Evolutionary conservation across 2,888 invertebrate species (phyloP).

Genomic region (Gortyna flavago): DNA sequence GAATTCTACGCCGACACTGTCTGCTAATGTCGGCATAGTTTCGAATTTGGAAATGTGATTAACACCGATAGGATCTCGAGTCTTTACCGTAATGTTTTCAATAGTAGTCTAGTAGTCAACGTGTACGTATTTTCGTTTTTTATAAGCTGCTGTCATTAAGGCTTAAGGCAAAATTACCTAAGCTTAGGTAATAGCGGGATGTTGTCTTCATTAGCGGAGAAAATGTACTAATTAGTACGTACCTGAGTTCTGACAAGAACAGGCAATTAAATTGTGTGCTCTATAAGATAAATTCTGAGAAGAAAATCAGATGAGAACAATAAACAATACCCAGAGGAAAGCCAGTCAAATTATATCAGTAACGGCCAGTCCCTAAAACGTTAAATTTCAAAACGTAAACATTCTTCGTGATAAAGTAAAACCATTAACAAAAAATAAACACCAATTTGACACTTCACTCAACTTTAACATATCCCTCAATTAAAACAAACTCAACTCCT

Average conservation of each 20-base stretch:
- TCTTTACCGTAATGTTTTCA: slow-evolving; percentile 25
- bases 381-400: background rate
- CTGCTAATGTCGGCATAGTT: slow-evolving; percentile 35
- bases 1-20: slow-evolving; percentile 25
- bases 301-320: background rate
- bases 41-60: slow-evolving; percentile 51
- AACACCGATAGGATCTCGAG: slow-evolving; percentile 29
- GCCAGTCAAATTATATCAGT: background rate
- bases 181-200: no score
- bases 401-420: background rate
- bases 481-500: slow-evolving; percentile 28
- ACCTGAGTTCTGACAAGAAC: background rate
- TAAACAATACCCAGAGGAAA: background rate
- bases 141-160: background rate
- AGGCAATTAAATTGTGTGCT: background rate
- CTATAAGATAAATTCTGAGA: background rate
- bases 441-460: background rate
- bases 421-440: slow-evolving; percentile 9
- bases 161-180: no score
- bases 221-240: background rate
- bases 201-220: background rate
- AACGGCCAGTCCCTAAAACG: background rate
- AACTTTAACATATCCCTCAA: slow-evolving; percentile 15
- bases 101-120: background rate
- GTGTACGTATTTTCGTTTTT: background rate